A percentile compares a stretch with the other conserved stretches of the same genome.
Conservation (phyloP, 2,888 invertebrate genomes). For the Pseudanteris insignis region DNA sequence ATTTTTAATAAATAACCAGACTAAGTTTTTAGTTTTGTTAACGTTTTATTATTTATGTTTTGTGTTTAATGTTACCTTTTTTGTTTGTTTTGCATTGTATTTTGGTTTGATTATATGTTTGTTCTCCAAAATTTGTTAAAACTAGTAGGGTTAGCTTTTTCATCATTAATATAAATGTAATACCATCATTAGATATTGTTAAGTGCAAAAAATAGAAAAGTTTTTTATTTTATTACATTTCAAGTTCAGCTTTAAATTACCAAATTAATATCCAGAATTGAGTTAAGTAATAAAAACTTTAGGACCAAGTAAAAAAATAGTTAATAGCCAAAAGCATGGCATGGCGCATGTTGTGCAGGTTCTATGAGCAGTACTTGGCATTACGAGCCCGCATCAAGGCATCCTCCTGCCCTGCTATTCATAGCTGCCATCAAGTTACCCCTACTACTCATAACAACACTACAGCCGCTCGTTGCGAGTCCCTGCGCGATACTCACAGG, state of each 20-base stretch:
- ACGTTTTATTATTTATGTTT: constrained; percentile 4
- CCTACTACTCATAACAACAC: constrained; percentile 64
- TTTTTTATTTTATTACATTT: too few relatives aligned
- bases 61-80: constrained; percentile 1
- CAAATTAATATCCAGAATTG: constrained; percentile 9
- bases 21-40: constrained; percentile 2
- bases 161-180: too few relatives aligned
- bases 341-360: constrained; percentile 73
- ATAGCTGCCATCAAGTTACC: constrained; percentile 65
- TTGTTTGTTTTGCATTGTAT: neutral
- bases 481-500: constrained; percentile 70
- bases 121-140: too few relatives aligned
- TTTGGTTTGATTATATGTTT: too few relatives aligned
- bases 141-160: too few relatives aligned
- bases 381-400: constrained; percentile 90
- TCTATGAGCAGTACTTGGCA: constrained; percentile 88
- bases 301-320: constrained; percentile 47
- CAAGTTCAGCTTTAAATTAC: too few relatives aligned
- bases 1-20: constrained; percentile 16
- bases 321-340: constrained; percentile 62
- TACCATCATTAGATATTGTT: too few relatives aligned
- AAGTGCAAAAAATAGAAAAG: too few relatives aligned
- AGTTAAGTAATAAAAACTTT: constrained; percentile 35
- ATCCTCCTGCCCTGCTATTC: constrained; percentile 80
- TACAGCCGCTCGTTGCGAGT: constrained; percentile 71